These are phyloP conservation scores for Onychomys torridus DNA, from an alignment of 2,797 vertebrate species.

Conservation along the genomic window DNA sequence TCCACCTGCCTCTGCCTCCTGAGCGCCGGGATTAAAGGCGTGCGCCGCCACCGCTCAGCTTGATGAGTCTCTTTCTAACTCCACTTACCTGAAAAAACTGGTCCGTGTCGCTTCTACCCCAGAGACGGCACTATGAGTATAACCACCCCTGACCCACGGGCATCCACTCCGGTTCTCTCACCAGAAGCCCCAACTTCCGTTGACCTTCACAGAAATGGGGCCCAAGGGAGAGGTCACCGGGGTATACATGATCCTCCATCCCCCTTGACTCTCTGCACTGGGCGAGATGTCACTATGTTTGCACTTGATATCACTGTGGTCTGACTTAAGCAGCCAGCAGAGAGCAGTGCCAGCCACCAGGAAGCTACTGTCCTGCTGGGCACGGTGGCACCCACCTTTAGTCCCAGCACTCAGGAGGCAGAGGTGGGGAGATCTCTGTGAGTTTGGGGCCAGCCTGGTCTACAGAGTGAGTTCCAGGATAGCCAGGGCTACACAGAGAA, in stretches of 20 bases:
- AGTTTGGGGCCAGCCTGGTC: not conserved
- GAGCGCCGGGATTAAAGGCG: too few species aligned
- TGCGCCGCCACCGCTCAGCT: too few species aligned
- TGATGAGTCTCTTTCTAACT: not conserved
- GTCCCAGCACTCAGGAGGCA: too few species aligned
- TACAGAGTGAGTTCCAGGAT: not conserved
- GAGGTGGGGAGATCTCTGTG: too few species aligned
- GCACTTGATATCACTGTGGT: not conserved
- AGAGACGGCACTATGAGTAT: accelerated
- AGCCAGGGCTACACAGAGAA: not conserved
- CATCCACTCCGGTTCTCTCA: not conserved
- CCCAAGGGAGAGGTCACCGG: not conserved
- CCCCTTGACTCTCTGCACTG: not conserved
- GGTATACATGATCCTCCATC: accelerated
- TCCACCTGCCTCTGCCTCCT: too few species aligned
- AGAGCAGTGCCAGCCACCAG: not conserved
- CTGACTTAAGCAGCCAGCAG: not conserved
- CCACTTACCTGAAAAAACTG: not conserved
- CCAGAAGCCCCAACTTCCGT: not conserved
- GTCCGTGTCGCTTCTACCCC: not conserved
- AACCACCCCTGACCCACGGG: too few species aligned
- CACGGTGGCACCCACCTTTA: accelerated
- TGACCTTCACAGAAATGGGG: accelerated
- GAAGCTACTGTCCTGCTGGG: not conserved
- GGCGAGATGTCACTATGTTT: not conserved